A percentile compares a stretch with the other conserved stretches of the same genome.
phyloP scores from a whole-genome alignment of 2,113 vertebrate genomes.

The Strigops habroptila region DNA sequence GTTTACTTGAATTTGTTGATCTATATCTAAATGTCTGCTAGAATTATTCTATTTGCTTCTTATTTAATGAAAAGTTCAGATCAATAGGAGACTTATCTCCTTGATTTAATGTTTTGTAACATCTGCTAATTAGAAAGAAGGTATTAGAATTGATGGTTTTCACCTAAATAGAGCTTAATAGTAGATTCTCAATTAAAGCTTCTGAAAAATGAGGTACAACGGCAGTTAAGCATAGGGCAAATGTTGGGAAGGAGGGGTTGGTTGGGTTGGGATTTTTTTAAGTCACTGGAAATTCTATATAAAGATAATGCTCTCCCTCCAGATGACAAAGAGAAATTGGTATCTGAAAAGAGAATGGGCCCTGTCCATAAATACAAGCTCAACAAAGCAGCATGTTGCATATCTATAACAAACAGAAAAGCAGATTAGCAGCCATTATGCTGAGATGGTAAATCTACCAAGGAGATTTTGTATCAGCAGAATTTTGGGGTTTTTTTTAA shows the following conservation, averaged over 20 bases:
- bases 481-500: background rate
- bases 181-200: constrained; percentile 5
- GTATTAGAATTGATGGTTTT: constrained; percentile 12
- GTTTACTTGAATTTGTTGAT: constrained; percentile 37
- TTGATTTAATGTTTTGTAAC: constrained; percentile 37
- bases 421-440: background rate
- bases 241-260: no score
- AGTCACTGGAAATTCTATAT: background rate
- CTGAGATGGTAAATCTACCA: background rate
- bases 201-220: background rate
- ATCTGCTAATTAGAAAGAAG: constrained; percentile 38
- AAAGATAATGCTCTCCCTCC: background rate
- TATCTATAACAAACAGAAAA: background rate
- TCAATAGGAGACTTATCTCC: constrained; percentile 20
- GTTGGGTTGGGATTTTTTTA: background rate
- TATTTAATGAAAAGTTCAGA: constrained; percentile 34
- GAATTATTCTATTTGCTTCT: constrained; percentile 26
- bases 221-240: background rate
- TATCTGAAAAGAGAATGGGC: background rate
- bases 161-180: constrained; percentile 14
- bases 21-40: constrained; percentile 10
- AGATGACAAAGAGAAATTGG: background rate
- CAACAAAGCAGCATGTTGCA: background rate
- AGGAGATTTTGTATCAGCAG: background rate
- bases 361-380: background rate